phyloP scores from a whole-genome alignment of 2,797 vertebrate species.

The Mastacembelus armatus region DNA sequence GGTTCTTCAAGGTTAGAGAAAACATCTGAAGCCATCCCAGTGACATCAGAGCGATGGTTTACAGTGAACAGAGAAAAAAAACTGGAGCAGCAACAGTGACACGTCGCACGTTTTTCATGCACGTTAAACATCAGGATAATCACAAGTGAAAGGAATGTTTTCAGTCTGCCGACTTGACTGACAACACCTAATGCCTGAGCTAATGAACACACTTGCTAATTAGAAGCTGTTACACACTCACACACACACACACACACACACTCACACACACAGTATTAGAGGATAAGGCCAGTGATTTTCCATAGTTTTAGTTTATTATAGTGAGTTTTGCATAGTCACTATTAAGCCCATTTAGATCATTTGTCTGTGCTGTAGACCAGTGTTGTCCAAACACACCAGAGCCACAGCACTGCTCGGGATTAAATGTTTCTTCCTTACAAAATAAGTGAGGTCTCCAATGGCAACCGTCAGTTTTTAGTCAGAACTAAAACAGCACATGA shows the following conservation, averaged over 20 bases:
- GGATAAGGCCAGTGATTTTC: too few species aligned
- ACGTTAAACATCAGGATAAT: slow-evolving; percentile 23
- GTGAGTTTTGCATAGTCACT: too few species aligned
- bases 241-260: slow-evolving; percentile 5
- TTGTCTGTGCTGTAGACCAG: too few species aligned
- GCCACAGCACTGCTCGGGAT: too few species aligned
- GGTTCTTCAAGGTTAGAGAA: slow-evolving; percentile 69
- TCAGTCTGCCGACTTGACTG: slow-evolving; percentile 45
- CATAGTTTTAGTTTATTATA: too few species aligned
- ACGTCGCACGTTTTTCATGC: background rate
- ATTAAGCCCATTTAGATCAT: too few species aligned
- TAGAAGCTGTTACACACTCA: slow-evolving; percentile 46
- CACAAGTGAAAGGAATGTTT: slow-evolving; percentile 17
- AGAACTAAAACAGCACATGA: too few species aligned
- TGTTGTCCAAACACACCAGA: too few species aligned
- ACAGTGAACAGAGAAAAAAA: background rate
- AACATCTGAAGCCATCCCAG: slow-evolving; percentile 25
- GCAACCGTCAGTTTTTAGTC: too few species aligned
- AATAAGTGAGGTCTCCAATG: too few species aligned
- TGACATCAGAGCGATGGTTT: slow-evolving; percentile 34
- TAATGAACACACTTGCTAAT: slow-evolving; percentile 72
- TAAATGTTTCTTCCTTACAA: too few species aligned
- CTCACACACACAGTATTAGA: background rate
- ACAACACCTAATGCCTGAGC: slow-evolving; percentile 47
- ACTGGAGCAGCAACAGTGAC: background rate